Evolutionary conservation across 2,113 vertebrate genomes (phyloP), one percentile per base, ranked within the genome.

Genomic region (Aegotheles bennettii): DNA sequence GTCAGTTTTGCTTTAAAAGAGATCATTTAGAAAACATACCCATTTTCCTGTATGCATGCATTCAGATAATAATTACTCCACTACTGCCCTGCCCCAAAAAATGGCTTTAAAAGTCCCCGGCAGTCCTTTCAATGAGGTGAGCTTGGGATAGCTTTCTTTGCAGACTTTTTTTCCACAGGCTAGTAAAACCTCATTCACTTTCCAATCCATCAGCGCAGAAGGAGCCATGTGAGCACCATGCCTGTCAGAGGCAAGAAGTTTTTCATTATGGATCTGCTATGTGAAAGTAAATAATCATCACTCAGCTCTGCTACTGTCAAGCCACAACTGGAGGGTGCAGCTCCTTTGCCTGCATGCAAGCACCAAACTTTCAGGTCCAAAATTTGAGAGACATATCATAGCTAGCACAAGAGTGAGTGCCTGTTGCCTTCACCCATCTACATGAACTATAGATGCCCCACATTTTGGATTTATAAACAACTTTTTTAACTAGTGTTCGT

Each of bases 1-100:
- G 93, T 92, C 79, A 94, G 77, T 84, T 97, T 95, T 90, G 59
- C 84, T 96, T 95, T 95, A 92, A 94, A 96, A 96, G 63, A 78
- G 80, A 86, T 56, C 80, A 69, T 96, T 95, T 92, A 94, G 92
- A 75, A 97, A 93, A 94, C 76, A 93, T 94, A 89, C 82, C 48
- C 89, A 64, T 93, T 97, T 96, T 93, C 70, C 23, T 6, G 45
- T 40, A 43, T 42, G 76, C 47, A 25, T 6, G 26, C 0, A 0
- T 63, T 76, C 80, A 75, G 73, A 84, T 42, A 93, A 84, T 75
- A 86, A 82, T 90, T 89, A 65, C 78, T 95, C 64, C 43, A 61
- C 64, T 56, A 68, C 36, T 87, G 33, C 87, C 65, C 90, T 86
- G 38, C n/a, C 57, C 87, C 82, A 64, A 59, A 65, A 96, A 94